Percentiles rank a stretch among this genome's conserved stretches.
These are phyloP conservation scores for Dasypus novemcinctus DNA, from an alignment of 2,113 vertebrate species.

Conservation along the genomic window DNA sequence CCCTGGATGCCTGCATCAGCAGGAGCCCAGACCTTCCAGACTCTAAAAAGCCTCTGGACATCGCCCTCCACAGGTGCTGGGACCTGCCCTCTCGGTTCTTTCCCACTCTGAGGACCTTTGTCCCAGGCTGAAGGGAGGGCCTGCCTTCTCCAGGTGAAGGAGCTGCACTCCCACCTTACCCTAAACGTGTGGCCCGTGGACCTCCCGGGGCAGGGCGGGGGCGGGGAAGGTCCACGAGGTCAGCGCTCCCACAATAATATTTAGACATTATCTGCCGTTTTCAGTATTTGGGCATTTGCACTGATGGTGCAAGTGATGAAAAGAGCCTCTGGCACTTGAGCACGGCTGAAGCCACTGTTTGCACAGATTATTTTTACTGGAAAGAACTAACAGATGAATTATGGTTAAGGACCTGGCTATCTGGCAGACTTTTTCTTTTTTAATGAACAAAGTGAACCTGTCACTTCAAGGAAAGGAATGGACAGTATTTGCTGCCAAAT, in stretches of 20 bases:
- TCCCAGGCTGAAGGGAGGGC: background rate
- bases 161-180: background rate
- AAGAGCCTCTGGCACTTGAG: background rate
- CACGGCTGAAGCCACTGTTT: background rate
- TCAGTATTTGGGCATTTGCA: background rate
- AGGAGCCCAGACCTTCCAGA: background rate
- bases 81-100: background rate
- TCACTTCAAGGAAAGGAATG: background rate
- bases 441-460: background rate
- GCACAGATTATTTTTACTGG: background rate
- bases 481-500: background rate
- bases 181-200: background rate
- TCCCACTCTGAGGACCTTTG: background rate
- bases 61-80: background rate
- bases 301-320: background rate
- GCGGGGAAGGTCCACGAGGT: background rate
- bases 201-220: background rate
- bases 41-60: background rate
- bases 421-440: background rate
- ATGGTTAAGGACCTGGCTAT: background rate
- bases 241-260: background rate
- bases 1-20: background rate
- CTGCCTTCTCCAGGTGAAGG: background rate
- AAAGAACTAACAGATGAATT: background rate
- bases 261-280: background rate